phyloP scores from a whole-genome alignment of 2,113 vertebrate genomes.

The Clupea harengus region DNA sequence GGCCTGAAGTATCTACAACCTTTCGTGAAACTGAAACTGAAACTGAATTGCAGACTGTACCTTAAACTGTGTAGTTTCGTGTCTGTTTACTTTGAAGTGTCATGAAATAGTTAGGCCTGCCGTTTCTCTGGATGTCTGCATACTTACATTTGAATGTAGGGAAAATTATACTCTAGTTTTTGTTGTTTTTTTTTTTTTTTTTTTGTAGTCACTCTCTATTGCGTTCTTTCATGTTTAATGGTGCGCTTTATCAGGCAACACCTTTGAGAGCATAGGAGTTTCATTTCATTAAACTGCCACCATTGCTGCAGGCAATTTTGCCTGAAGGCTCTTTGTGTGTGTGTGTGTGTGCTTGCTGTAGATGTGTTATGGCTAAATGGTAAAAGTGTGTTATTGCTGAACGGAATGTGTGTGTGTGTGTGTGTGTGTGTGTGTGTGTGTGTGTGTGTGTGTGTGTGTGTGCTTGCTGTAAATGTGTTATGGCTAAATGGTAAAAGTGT shows the following conservation, averaged over 20 bases:
- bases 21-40: too few species aligned
- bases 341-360: not conserved
- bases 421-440: constrained; percentile 6
- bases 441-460: constrained; percentile 5
- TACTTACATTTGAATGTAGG: too few species aligned
- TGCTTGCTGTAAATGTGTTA: not conserved
- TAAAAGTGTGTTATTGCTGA: not conserved
- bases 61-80: too few species aligned
- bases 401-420: not conserved
- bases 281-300: not conserved
- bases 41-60: too few species aligned
- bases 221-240: not conserved
- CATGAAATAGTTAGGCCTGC: too few species aligned
- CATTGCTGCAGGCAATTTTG: not conserved
- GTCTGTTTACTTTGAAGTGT: too few species aligned
- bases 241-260: not conserved
- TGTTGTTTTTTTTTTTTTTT: too few species aligned
- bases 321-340: not conserved
- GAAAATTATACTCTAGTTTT: too few species aligned
- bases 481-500: not conserved
- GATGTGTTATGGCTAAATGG: too few species aligned
- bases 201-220: not conserved
- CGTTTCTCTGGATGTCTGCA: too few species aligned
- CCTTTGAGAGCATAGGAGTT: not conserved
- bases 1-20: too few species aligned